Conservation (phyloP, 2,113 vertebrate genomes). For the Halcyon senegalensis region DNA sequence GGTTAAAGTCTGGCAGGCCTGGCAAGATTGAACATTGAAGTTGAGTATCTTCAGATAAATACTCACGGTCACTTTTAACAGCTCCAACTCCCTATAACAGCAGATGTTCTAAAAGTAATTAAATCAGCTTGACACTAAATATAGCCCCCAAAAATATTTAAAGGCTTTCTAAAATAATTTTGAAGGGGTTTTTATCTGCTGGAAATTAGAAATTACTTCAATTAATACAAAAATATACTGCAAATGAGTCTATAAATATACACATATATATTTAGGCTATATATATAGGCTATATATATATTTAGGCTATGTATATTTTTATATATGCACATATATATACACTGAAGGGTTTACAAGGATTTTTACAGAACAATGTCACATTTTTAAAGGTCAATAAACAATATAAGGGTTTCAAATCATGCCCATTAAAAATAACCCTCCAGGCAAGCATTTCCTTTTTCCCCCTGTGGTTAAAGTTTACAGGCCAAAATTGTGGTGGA, state of each 20-base stretch:
- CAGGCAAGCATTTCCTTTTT: background rate
- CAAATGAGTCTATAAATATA: conserved; percentile 53
- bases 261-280: conserved; percentile 35
- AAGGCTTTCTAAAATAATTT: conserved; percentile 66
- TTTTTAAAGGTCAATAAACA: conserved; percentile 51
- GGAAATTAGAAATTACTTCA: conserved; percentile 66
- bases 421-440: background rate
- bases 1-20: background rate
- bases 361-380: conserved; percentile 35
- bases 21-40: background rate
- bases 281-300: background rate
- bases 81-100: conserved; percentile 20
- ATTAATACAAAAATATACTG: conserved; percentile 61
- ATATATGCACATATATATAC: background rate
- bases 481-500: background rate
- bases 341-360: conserved; percentile 36
- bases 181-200: conserved; percentile 45
- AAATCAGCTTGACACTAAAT: conserved; percentile 65
- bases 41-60: conserved; percentile 8
- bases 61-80: conserved; percentile 52
- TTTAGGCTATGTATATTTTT: conserved; percentile 32
- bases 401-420: background rate
- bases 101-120: conserved; percentile 68
- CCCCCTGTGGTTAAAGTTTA: background rate
- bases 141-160: conserved; percentile 48